phyloP scores from a whole-genome alignment of 2,888 invertebrate species.

The Epinotia demarniana region DNA sequence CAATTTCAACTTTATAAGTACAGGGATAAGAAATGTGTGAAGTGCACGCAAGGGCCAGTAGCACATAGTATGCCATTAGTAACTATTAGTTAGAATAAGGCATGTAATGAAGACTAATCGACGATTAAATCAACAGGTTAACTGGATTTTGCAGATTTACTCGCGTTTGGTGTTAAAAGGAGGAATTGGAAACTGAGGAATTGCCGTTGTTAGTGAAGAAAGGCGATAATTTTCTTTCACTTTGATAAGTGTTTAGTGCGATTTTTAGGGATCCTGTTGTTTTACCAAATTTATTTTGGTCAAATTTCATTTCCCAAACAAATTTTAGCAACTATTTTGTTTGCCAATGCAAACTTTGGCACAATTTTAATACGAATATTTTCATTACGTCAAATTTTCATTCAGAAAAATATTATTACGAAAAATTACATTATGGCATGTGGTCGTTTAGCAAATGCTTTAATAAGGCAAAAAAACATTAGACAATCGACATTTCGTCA shows the following conservation, averaged over 20 bases:
- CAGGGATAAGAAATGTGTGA: not conserved
- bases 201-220: not conserved
- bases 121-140: conserved; percentile 80
- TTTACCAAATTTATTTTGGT: too few relatives aligned
- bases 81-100: conserved; percentile 72
- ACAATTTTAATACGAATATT: too few relatives aligned
- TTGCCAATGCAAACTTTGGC: too few relatives aligned
- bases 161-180: conserved; percentile 37
- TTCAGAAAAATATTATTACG: too few relatives aligned
- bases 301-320: too few relatives aligned
- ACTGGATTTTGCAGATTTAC: conserved; percentile 48
- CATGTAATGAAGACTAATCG: conserved; percentile 77
- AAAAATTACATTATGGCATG: too few relatives aligned
- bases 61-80: conserved; percentile 71
- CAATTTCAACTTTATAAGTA: not conserved
- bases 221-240: not conserved
- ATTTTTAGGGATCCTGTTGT: too few relatives aligned
- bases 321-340: too few relatives aligned
- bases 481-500: too few relatives aligned
- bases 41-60: conserved; percentile 60
- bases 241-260: not conserved
- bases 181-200: conserved; percentile 29
- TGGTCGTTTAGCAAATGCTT: too few relatives aligned
- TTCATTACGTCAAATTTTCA: too few relatives aligned
- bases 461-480: too few relatives aligned